Conservation (phyloP, 2,797 vertebrate genomes). For the Glyptemys insculpta region DNA sequence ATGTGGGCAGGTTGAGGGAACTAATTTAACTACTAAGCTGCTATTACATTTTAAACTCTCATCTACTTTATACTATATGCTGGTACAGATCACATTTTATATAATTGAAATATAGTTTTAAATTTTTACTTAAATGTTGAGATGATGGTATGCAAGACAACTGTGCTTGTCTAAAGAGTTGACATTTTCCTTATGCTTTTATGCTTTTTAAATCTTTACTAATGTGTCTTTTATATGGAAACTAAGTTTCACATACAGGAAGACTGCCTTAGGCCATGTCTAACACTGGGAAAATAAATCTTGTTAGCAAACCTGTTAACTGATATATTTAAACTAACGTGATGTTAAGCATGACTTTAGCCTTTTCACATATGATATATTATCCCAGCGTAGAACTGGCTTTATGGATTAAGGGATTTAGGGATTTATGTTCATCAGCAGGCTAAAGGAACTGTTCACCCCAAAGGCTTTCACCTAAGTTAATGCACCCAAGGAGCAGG, state of each 20-base stretch:
- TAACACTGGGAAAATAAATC: not conserved
- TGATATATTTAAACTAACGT: not conserved
- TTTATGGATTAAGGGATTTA: constrained; percentile 18
- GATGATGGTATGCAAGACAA: not conserved
- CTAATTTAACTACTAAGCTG: not conserved
- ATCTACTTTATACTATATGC: not conserved
- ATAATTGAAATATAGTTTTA: not conserved
- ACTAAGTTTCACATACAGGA: not conserved
- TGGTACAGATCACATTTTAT: not conserved
- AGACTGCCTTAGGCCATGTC: not conserved
- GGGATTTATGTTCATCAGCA: not conserved
- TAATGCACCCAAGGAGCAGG: constrained; percentile 15
- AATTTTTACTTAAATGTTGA: not conserved
- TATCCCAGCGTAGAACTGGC: constrained; percentile 1
- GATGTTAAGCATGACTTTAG: not conserved
- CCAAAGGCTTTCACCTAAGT: not conserved
- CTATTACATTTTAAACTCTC: not conserved
- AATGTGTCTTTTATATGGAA: not conserved
- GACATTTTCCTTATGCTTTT: not conserved
- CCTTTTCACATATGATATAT: constrained; percentile 20
- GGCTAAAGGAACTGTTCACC: constrained; percentile 43
- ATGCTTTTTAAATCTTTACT: not conserved
- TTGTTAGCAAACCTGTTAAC: constrained; percentile 23
- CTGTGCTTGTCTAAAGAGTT: not conserved
- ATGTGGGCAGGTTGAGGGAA: not conserved